These are phyloP conservation scores for Apocheima hispidaria DNA, from an alignment of 2,888 invertebrate genomes.

Conservation along the genomic window DNA sequence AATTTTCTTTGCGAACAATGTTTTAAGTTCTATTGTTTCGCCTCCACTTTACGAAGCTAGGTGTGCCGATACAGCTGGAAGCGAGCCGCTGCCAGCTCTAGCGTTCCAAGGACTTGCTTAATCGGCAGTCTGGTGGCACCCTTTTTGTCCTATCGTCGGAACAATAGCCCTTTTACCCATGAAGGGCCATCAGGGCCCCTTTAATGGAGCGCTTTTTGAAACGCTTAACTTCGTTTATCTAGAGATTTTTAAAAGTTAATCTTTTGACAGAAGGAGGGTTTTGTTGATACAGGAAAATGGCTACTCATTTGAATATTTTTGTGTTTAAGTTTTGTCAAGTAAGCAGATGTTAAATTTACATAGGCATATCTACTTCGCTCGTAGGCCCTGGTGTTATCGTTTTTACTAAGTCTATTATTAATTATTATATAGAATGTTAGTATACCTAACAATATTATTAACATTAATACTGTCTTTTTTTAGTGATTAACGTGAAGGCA, in stretches of 20 bases:
- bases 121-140: constrained; percentile 41
- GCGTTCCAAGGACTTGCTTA: constrained; percentile 45
- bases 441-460: no score
- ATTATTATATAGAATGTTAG: no score
- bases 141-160: constrained; percentile 45
- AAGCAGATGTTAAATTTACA: constrained; percentile 1
- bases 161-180: constrained; percentile 57
- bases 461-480: no score
- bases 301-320: constrained; percentile 7
- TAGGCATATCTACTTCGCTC: not conserved
- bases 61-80: not conserved
- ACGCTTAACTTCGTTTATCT: constrained; percentile 59
- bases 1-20: not conserved
- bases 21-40: constrained; percentile 3
- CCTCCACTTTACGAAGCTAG: not conserved
- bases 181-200: constrained; percentile 45
- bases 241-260: constrained; percentile 48
- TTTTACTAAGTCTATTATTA: no score
- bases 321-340: not conserved
- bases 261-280: constrained; percentile 18
- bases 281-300: constrained; percentile 14
- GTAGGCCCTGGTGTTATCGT: no score
- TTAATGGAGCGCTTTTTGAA: constrained; percentile 38
- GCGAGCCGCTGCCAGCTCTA: constrained; percentile 12
- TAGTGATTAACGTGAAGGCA: no score